phyloP scores from a whole-genome alignment of 1,140 invertebrate genomes.

The Sipha flava region DNA sequence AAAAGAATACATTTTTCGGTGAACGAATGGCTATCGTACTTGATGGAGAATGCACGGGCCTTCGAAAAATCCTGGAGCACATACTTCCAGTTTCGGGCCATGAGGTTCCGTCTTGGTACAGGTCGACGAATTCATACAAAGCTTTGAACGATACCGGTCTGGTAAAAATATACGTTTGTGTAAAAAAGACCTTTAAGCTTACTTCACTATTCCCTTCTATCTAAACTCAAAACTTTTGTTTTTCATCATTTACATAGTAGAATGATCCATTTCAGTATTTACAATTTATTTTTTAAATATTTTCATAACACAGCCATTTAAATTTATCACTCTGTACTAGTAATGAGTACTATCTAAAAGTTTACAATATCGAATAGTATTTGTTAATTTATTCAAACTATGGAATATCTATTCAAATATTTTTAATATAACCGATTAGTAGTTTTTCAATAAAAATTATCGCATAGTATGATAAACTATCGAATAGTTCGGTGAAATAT shows the following conservation, averaged over 20 bases:
- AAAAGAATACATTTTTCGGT: constrained; percentile 73
- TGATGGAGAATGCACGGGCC: constrained; percentile 46
- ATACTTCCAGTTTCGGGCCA: constrained; percentile 58
- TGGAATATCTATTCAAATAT: too few species aligned
- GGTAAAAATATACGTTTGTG: constrained; percentile 35
- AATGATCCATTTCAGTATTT: too few species aligned
- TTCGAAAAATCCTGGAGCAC: constrained; percentile 61
- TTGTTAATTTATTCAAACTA: too few species aligned
- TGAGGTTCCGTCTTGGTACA: constrained; percentile 71
- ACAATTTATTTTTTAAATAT: too few species aligned
- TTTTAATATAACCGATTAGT: neutral
- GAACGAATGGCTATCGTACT: constrained; percentile 51
- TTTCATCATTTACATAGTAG: too few species aligned
- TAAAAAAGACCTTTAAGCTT: neutral
- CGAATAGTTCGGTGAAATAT: too few species aligned
- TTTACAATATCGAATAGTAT: too few species aligned
- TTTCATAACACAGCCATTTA: too few species aligned
- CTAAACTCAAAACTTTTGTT: too few species aligned
- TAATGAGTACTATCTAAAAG: too few species aligned
- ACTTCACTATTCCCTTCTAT: neutral
- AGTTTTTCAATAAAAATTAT: neutral
- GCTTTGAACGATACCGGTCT: constrained; percentile 73
- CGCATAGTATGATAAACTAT: neutral
- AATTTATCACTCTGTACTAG: too few species aligned
- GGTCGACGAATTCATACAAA: constrained; percentile 81